Percentiles rank a stretch among this genome's conserved stretches.
Conservation (phyloP, 2,797 vertebrate genomes). For the Parotocinclus haroldoi region DNA sequence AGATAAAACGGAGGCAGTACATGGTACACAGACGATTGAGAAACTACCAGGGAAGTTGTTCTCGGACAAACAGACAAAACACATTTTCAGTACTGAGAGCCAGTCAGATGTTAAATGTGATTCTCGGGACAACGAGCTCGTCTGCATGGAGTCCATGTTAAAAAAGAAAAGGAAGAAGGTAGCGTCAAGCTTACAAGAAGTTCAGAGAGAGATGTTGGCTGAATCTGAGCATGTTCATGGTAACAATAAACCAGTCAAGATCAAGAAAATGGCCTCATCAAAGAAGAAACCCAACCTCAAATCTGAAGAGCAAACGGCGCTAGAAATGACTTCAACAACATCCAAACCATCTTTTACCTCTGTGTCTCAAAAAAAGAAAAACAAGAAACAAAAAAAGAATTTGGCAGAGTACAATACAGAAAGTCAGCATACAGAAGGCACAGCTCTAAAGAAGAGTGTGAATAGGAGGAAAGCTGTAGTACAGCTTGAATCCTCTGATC, state of each 20-base stretch:
- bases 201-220: background rate
- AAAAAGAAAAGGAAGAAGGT: slow-evolving; percentile 20
- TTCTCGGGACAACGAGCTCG: too few relatives aligned
- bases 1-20: too few relatives aligned
- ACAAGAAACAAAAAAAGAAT: slow-evolving; percentile 2
- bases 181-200: background rate
- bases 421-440: background rate
- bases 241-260: background rate
- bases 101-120: too few relatives aligned
- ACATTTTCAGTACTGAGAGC: too few relatives aligned
- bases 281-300: background rate
- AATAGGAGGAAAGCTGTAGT: background rate
- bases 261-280: background rate
- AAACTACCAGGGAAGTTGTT: background rate
- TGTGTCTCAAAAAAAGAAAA: slow-evolving; percentile 4
- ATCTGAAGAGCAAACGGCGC: background rate
- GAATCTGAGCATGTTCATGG: too few relatives aligned
- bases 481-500: background rate
- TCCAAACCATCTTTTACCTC: background rate
- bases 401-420: background rate
- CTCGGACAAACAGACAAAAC: background rate
- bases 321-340: background rate
- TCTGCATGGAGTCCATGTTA: too few relatives aligned
- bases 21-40: too few relatives aligned
- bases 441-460: background rate